A percentile compares a stretch with the other conserved stretches of the same genome.
phyloP scores from a whole-genome alignment of 2,797 vertebrate genomes.

The Falco columbarius region DNA sequence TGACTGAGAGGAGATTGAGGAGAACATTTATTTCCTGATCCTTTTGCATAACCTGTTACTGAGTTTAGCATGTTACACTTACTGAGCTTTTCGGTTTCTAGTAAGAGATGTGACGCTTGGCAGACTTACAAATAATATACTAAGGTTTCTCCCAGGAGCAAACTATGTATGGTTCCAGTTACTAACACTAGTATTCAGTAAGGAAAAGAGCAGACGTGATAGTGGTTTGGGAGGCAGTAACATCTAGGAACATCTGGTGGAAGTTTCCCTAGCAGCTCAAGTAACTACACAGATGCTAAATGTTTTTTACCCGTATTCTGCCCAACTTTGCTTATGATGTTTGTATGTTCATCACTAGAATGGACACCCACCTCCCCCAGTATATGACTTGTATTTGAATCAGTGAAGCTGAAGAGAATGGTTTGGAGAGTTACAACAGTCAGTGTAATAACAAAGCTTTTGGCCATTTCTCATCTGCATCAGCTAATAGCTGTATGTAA shows the following conservation, averaged over 20 bases:
- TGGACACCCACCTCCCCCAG: background rate
- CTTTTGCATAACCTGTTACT: background rate
- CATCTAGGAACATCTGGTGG: constrained; percentile 51
- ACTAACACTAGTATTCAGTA: constrained; percentile 24
- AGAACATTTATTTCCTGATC: background rate
- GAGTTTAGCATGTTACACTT: background rate
- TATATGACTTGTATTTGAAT: background rate
- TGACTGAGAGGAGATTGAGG: background rate
- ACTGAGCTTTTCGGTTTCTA: background rate
- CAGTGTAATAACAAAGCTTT: background rate
- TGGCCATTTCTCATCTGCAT: background rate
- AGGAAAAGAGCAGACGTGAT: constrained; percentile 33
- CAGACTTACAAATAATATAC: background rate
- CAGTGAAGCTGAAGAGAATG: background rate
- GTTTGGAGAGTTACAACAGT: background rate
- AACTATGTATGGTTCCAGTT: constrained; percentile 22
- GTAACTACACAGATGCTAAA: background rate
- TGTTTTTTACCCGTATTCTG: background rate
- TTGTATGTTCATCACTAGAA: background rate
- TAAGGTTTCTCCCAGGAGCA: constrained; percentile 1
- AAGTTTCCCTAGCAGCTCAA: constrained; percentile 37
- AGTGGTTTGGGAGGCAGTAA: constrained; percentile 52
- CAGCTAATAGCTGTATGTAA: background rate
- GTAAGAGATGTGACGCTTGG: background rate
- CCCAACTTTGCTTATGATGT: background rate